Evolutionary conservation across 2,888 invertebrate genomes (phyloP).

Genomic region (Luperina testacea): DNA sequence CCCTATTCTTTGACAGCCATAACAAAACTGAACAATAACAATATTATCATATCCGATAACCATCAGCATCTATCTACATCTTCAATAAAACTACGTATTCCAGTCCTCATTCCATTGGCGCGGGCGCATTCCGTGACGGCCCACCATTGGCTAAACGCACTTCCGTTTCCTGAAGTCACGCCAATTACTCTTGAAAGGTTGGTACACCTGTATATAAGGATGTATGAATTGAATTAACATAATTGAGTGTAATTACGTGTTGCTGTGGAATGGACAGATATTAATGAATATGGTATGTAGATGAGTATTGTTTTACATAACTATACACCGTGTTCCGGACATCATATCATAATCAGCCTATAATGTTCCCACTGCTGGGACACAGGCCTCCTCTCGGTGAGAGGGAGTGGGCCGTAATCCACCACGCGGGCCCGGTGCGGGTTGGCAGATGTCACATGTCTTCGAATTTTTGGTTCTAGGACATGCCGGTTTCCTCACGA

Average conservation of each 20-base stretch:
- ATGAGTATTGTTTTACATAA: slow-evolving; percentile 3
- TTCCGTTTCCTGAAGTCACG: slow-evolving; percentile 87
- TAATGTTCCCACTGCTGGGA: too few species aligned
- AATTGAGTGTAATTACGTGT: slow-evolving; percentile 53
- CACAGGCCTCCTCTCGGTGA: too few species aligned
- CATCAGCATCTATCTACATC: slow-evolving; percentile 41
- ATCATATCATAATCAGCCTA: too few species aligned
- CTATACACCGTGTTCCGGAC: background rate
- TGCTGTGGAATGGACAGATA: slow-evolving; percentile 28
- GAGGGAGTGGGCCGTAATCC: too few species aligned
- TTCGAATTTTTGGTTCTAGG: too few species aligned
- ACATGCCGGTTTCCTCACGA: too few species aligned
- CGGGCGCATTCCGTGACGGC: slow-evolving; percentile 80
- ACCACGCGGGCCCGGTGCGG: too few species aligned
- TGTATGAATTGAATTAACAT: slow-evolving; percentile 68
- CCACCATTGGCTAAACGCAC: slow-evolving; percentile 78
- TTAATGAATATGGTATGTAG: slow-evolving; percentile 20
- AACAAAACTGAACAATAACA: slow-evolving; percentile 6
- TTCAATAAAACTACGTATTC: slow-evolving; percentile 54
- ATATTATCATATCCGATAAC: slow-evolving; percentile 2
- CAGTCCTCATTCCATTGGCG: slow-evolving; percentile 66
- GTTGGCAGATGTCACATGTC: too few species aligned
- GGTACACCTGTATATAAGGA: slow-evolving; percentile 80
- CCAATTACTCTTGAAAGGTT: slow-evolving; percentile 78
- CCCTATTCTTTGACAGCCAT: background rate